Conservation (phyloP, 2,797 vertebrate species). For the Ambastaia sidthimunki region DNA sequence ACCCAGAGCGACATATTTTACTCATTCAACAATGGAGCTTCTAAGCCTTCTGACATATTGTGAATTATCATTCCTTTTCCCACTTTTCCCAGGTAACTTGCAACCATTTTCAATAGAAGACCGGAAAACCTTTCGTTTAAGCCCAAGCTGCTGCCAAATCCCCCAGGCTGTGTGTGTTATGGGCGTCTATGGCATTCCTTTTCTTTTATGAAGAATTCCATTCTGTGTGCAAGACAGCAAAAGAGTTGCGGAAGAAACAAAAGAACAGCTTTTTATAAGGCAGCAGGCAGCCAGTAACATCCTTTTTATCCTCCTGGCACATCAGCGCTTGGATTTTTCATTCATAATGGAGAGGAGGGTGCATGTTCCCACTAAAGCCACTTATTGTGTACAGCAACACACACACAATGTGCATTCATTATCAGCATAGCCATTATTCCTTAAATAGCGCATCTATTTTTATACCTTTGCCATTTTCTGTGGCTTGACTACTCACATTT, state of each 20-base stretch:
- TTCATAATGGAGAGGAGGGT: conserved; percentile 7
- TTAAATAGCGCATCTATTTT: not conserved
- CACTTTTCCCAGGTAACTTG: not conserved
- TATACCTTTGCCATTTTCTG: not conserved
- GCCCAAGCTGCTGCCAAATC: conserved; percentile 1
- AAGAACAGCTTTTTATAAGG: not conserved
- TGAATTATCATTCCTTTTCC: not conserved
- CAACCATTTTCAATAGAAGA: conserved; percentile 2
- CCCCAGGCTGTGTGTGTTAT: not conserved
- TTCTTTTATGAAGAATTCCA: conserved; percentile 39
- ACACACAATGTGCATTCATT: not conserved
- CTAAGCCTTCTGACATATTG: not conserved
- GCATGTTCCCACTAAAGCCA: not conserved
- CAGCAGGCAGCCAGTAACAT: conserved; percentile 6
- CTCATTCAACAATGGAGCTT: not conserved
- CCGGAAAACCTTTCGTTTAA: not conserved
- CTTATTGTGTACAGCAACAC: not conserved
- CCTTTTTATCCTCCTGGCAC: not conserved
- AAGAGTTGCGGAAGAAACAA: conserved; percentile 16
- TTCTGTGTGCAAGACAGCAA: conserved; percentile 3
- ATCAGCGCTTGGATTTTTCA: conserved; percentile 5
- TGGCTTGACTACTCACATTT: not conserved
- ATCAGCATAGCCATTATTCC: not conserved
- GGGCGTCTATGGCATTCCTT: conserved; percentile 13
- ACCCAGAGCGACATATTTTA: not conserved